Evolutionary conservation across 2,113 vertebrate genomes (phyloP), one percentile per base, ranked within the genome.

Genomic region (Stigmatopora nigra): DNA sequence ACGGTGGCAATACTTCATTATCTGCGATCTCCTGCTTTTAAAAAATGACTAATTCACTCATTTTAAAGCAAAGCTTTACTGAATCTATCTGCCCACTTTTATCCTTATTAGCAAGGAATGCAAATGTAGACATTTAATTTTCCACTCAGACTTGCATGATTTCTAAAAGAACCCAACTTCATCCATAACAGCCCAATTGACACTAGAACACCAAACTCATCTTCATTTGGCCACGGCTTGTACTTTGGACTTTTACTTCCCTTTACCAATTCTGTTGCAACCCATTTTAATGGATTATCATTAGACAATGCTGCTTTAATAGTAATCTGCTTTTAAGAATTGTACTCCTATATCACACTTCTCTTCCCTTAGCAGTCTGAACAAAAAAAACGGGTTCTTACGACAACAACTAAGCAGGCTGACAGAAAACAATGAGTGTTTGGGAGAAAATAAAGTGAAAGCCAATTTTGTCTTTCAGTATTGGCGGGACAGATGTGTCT

Each of bases 71-170:
- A 81, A 88, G 88, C 71, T 55, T 78, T 76, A 70, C 65, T 69
- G 72, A 80, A 78, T 80, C 83, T 72, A 82, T 81, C 7, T 77
- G 78, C 81, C 82, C 64, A 84, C 81, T 78, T 83, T 88, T 83
- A 86, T 84, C 82, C 73, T 85, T 86, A 89, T 83, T 31, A 82
- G 78, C 69, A 79, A 86, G 82, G 69, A 84, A 86, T 78, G 78
- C 74, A 78, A 73, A 79, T 77, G 84, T 79, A 78, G 77, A 80
- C 80, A 68, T 85, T 85, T 82, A 84, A 86, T 87, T 81, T 77
- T 77, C 73, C 79, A 58, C 81, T 65, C 60, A 69, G 84, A 80
- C 73, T 79, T 69, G 75, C 64, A 73, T 70, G 78, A 68, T 78
- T 74, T 78, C 79, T 85, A 83, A 86, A 79, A 71, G 79, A 67